Percentiles rank a stretch among this genome's conserved stretches.
These are phyloP conservation scores for Aurelia coerulea DNA, from an alignment of 30 jellyfish, hydroid and myxozoan genomes.

Conservation along the genomic window DNA sequence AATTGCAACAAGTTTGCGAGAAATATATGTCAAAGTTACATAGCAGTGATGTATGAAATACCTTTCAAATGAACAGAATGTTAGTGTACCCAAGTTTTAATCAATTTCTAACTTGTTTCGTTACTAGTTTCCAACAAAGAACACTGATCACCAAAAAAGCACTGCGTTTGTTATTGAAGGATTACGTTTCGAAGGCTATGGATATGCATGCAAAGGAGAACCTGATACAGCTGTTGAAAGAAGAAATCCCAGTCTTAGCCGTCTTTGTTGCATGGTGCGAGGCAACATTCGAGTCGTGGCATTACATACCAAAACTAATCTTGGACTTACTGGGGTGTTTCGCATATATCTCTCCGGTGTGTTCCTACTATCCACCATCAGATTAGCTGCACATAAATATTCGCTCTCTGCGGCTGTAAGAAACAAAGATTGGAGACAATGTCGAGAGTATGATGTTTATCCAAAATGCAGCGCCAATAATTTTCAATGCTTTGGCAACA, in stretches of 20 bases:
- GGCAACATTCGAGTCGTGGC: background rate
- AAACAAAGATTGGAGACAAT: slow-evolving; percentile 16
- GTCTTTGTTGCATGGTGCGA: slow-evolving; percentile 2
- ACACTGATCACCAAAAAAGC: background rate
- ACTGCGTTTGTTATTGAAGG: background rate
- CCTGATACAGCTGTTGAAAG: background rate
- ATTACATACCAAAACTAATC: slow-evolving; percentile 1
- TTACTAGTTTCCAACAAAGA: background rate
- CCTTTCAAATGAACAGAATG: no score
- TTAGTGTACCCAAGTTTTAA: no score
- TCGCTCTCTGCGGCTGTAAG: background rate
- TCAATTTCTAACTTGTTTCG: background rate
- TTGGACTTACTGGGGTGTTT: slow-evolving; percentile 3
- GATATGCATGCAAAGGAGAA: background rate
- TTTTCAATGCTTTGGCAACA: slow-evolving; percentile 16
- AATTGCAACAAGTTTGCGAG: no score
- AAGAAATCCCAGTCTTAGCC: background rate
- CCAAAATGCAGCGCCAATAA: background rate
- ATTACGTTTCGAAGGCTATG: background rate
- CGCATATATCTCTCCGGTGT: background rate
- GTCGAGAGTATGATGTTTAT: background rate
- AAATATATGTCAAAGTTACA: no score
- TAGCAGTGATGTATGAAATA: no score
- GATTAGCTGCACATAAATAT: background rate
- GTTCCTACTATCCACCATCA: slow-evolving; percentile 8